Base-by-base conservation (phyloP, 2,797 vertebrate species). In the Scarus forsteni region DNA sequence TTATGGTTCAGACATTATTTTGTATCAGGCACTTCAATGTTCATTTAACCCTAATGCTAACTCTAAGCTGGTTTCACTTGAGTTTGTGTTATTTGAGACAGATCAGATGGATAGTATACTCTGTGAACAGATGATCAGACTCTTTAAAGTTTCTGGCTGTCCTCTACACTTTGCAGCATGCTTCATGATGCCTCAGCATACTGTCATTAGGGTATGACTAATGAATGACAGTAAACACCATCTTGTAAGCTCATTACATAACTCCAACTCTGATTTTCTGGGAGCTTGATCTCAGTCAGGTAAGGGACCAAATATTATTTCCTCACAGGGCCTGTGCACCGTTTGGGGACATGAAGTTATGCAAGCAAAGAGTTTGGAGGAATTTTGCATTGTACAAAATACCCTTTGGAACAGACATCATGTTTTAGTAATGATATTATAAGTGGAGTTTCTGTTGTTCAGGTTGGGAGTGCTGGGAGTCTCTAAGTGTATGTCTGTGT, bases 401-500 rank as follows among this genome's bases (percentile, higher is more conserved):
- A 70, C 77, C 44, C 73, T 63, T 43, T 45, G 63, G 58, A 9
- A 57, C 39, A 48, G 11, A 4, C 68, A 75, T 87, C 14, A 86
- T 79, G 81, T 52, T 82, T 87, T 75, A 81, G 85, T 59, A 40
- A 54, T 51, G 44, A 66, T 62, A 75, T 46, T 68, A 18, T 46
- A 61, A 85, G 79, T 82, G 59, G 45, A 75, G 45, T 80, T 85
- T 60, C 60, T 79, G 82, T 78, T 35, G 6, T 58, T 81, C 12
- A 39, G 51, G 15, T 66, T 72, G 18, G n/a, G 58, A 59, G 63
- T 69, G 57, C 64, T 75, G n/a, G 46, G 39, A 16, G 54, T 49
- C 38, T 27, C 27, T 27, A 34, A 65, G 35, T 27, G 27, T 27
- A 27, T 27, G 27, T 27, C 16, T 34, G 3, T 5, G 10, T 46